Conservation (phyloP, 2,797 vertebrate genomes). For the Coilia nasus region DNA sequence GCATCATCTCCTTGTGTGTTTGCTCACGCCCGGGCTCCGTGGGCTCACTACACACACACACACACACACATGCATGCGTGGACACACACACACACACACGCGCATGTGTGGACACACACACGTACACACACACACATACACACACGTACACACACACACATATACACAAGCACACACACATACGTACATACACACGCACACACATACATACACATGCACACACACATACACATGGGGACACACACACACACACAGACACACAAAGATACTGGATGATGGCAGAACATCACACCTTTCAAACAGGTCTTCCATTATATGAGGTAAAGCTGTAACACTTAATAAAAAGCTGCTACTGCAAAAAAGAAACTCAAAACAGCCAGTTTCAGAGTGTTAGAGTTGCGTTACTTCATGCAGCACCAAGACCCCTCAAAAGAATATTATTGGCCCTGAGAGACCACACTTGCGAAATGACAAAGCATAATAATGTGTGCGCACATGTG, state of each 20-base stretch:
- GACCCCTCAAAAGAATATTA: neutral
- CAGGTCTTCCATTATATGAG: neutral
- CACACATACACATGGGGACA: no score
- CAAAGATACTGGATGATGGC: neutral
- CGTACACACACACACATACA: neutral
- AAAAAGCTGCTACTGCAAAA: neutral
- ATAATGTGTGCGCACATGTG: neutral
- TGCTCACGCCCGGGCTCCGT: slow-evolving; percentile 73
- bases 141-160: no score
- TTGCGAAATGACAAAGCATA: neutral
- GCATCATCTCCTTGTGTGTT: slow-evolving; percentile 82
- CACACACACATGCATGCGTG: neutral
- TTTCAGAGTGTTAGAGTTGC: neutral
- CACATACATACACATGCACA: no score
- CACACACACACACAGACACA: slow-evolving; percentile 47
- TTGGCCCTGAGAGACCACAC: neutral
- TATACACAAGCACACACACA: no score
- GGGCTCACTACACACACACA: slow-evolving; percentile 74
- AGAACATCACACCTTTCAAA: neutral
- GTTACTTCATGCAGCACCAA: neutral
- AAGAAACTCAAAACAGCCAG: neutral
- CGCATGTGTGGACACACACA: neutral
- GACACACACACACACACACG: slow-evolving; percentile 8
- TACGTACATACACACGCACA: no score
- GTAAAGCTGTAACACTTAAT: neutral